These are phyloP conservation scores for Nycticryphes semicollaris DNA, from an alignment of 2,113 vertebrate species.

Conservation along the genomic window DNA sequence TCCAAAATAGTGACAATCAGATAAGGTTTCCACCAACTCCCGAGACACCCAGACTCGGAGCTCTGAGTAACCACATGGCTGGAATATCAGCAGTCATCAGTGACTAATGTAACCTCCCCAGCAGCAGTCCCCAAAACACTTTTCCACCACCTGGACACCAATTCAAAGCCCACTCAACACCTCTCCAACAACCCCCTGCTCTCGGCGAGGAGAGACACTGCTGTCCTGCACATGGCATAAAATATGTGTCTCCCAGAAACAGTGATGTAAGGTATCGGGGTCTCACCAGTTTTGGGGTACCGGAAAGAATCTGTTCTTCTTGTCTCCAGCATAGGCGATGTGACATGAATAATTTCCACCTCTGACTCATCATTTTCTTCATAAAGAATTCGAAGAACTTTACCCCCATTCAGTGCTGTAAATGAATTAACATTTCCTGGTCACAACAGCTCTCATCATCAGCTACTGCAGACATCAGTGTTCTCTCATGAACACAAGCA, in stretches of 20 bases:
- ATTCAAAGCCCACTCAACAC: background rate
- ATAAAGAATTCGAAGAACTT: conserved; percentile 81
- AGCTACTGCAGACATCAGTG: background rate
- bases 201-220: background rate
- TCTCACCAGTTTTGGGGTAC: conserved; percentile 83
- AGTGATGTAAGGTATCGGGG: background rate
- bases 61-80: background rate
- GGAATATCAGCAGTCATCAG: background rate
- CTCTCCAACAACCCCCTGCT: background rate
- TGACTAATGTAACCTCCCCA: background rate
- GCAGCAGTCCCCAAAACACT: background rate
- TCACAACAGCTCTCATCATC: background rate
- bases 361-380: conserved; percentile 85
- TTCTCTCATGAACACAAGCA: background rate
- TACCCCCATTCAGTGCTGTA: conserved; percentile 75
- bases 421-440: conserved; percentile 55
- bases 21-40: background rate
- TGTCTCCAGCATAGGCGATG: conserved; percentile 83
- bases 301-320: conserved; percentile 83
- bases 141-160: background rate
- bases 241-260: background rate
- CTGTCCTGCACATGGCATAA: background rate
- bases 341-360: conserved; percentile 84
- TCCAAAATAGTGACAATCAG: background rate
- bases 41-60: background rate